Base-by-base conservation (phyloP, 2,113 vertebrate species). In the Neogobius melanostomus region DNA sequence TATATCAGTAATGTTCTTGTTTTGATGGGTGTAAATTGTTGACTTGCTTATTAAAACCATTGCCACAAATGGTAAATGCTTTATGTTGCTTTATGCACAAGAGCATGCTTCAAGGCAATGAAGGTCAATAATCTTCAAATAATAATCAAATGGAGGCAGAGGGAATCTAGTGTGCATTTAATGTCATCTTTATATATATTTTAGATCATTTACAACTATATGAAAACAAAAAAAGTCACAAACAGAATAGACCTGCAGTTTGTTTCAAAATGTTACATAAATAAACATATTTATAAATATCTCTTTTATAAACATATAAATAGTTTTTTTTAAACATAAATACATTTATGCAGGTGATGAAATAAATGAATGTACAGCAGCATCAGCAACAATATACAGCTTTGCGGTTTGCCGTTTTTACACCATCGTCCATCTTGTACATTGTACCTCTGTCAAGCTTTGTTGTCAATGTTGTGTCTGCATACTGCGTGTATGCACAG, bases 281-380 rank as follows among this genome's bases (percentile, higher is more conserved):
- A 93, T 94, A 93, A 93, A 94, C 86, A 92, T 91, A 92, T 92
- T 93, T 93, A 94, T 93, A 94, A 93, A 94, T 93, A 93, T 91
- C 91, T 94, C 92, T 93, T 93, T 93, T 94, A 93, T 93, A 94
- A 93, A 93, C 92, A 94, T 93, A 94, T 93, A 94, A 93, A 94
- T 94, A 93, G 87, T 92, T 86, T 84, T 89, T 86, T 84, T 89
- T 68, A 90, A 94, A 94, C 93, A 94, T 94, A 94, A 94, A 94
- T 94, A 94, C 92, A 93, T 93, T 92, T 91, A 93, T 93, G 92
- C 87, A 86, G 82, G 85, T 82, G 71, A 88, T 89, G 82, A 92
- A 89, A 90, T 94, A 93, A 92, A 89, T 90, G 84, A 91, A 93
- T 91, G 87, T 93, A 93, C 92, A 93, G 88, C 87, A 85, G 86